These are phyloP conservation scores for Nyctibius bracteatus DNA, from an alignment of 2,113 vertebrate species.

Conservation along the genomic window DNA sequence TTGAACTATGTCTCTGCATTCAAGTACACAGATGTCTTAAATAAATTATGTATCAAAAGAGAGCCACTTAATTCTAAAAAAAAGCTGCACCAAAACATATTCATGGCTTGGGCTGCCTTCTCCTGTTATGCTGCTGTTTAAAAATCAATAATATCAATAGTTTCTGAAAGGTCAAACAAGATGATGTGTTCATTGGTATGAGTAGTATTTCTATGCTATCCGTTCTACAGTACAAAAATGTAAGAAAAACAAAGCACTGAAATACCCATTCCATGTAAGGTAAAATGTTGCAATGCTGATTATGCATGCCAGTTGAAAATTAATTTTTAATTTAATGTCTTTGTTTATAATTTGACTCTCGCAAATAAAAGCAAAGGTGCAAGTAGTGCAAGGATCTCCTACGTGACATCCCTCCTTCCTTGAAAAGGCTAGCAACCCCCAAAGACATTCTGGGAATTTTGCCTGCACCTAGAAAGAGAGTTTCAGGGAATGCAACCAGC, in stretches of 20 bases:
- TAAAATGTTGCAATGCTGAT: neutral
- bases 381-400: neutral
- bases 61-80: neutral
- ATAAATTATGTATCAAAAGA: slow-evolving; percentile 33
- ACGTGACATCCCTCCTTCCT: neutral
- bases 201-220: neutral
- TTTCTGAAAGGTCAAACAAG: slow-evolving; percentile 12
- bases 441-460: neutral
- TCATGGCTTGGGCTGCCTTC: neutral
- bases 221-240: neutral
- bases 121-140: neutral
- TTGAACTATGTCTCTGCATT: neutral
- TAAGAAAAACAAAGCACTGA: neutral
- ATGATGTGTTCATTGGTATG: neutral
- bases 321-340: neutral
- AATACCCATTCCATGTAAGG: neutral
- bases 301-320: neutral
- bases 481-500: neutral
- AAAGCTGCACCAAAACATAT: neutral
- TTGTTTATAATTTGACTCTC: neutral
- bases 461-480: neutral
- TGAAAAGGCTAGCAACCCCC: neutral
- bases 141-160: slow-evolving; percentile 11
- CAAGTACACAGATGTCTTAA: neutral
- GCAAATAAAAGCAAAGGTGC: neutral